phyloP scores from a whole-genome alignment of 2,888 invertebrate genomes.

The Xylota segnis region DNA sequence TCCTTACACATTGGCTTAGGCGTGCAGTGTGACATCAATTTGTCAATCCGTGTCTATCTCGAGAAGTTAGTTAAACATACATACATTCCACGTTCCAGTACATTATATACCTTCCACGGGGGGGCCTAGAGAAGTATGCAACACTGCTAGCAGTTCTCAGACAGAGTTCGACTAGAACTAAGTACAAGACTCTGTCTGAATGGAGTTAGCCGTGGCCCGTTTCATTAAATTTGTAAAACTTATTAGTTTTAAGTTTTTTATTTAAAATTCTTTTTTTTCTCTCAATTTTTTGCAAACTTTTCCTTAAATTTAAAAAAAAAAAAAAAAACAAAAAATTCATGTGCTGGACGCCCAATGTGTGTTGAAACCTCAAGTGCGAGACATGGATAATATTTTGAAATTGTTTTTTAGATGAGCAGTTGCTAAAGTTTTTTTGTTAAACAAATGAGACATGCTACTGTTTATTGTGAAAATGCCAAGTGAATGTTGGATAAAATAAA shows the following conservation, averaged over 20 bases:
- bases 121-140: constrained; percentile 37
- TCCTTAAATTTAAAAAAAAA: constrained; percentile 11
- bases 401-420: background rate
- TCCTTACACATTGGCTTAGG: constrained; percentile 5
- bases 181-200: constrained; percentile 83
- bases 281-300: constrained; percentile 42
- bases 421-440: background rate
- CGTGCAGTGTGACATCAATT: constrained; percentile 41
- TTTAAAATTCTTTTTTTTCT: constrained; percentile 38
- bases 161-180: constrained; percentile 83
- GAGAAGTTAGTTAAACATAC: constrained; percentile 20
- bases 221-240: constrained; percentile 61
- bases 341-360: background rate
- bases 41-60: constrained; percentile 12
- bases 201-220: constrained; percentile 79
- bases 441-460: constrained; percentile 10
- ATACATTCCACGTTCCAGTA: background rate
- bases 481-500: constrained; percentile 37
- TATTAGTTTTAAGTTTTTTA: constrained; percentile 62
- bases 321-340: background rate
- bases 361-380: constrained; percentile 11
- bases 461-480: constrained; percentile 49
- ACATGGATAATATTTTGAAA: background rate
- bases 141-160: constrained; percentile 81
- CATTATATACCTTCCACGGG: constrained; percentile 32